Base-by-base conservation (phyloP, 2,888 invertebrate species). In the Steinernema scapterisci region DNA sequence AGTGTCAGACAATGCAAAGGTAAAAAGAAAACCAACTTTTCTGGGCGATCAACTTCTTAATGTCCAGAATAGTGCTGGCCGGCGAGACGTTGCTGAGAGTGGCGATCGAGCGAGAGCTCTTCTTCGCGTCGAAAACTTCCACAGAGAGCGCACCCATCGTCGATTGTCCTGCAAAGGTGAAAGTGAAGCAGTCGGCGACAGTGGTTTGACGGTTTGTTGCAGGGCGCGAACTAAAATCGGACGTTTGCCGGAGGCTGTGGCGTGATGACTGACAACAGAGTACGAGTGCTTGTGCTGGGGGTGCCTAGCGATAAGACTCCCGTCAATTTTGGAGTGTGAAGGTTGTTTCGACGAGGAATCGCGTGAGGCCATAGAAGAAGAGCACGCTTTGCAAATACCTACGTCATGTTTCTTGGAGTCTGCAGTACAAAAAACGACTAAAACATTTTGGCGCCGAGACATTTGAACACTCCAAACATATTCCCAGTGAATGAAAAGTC, bases 111-210 rank as follows among this genome's bases (percentile, higher is more conserved):
- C 75, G 72, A 11, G 72, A 72, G 19, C 73, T 52, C 38, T 71
- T 48, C 45, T 80, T 82, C 27, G 82, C 77, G 21, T 80, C 75
- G 56, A 82, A 78, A 25, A 80, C 44, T 63, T 80, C 80, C 23
- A 80, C 70, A 11, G 72, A 71, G 48, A 78, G 63, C 43, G 56
- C 73, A 25, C 56, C 51, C 77, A 74, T 48, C 6, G 44, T 23
- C 38, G 70, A 19, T 31, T 25, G 31, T 19, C 70, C 70, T 70
- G 25, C 45, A 74, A 70, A 51, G 23, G 31, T 11, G 3, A n/a
- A 45, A 74, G 38, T 74, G 23, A 70, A 63, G 52, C 21, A 45
- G 43, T 3, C 19, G 9, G n/a, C 48, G 70, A 43, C 38, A 48
- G 56, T 51, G 23, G 63, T 63, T 31, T 25, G 11, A 11, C 19